Evolutionary conservation across 2,888 invertebrate genomes (phyloP).

Genomic region (Acanthosepion esculentum): DNA sequence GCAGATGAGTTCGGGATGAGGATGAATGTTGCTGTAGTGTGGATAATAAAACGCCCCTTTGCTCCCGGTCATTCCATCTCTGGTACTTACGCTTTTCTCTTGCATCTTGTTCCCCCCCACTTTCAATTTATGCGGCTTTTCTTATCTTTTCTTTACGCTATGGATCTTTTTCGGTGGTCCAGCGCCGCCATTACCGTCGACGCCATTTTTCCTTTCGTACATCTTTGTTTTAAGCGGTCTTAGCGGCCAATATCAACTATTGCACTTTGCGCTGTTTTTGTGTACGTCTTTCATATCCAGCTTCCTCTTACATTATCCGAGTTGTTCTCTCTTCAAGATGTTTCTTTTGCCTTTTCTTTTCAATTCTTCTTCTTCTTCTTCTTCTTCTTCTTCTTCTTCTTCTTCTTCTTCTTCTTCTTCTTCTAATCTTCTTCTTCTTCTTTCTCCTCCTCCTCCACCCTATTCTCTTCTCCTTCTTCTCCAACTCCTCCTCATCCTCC

Average conservation of each 20-base stretch:
- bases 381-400: no score
- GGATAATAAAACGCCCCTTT: not conserved
- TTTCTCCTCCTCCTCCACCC: no score
- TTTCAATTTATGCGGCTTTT: not conserved
- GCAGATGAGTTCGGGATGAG: not conserved
- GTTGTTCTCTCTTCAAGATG: no score
- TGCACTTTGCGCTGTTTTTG: not conserved
- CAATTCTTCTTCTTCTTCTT: no score
- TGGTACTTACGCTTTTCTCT: not conserved
- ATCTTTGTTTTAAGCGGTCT: not conserved
- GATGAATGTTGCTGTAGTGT: not conserved
- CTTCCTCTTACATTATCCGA: no score
- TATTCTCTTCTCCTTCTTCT: no score
- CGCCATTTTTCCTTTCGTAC: not conserved
- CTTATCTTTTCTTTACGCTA: not conserved
- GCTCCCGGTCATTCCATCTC: not conserved
- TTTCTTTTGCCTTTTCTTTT: no score
- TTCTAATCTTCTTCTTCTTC: no score
- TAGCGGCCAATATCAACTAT: not conserved
- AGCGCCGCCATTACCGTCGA: not conserved
- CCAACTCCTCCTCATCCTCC: no score
- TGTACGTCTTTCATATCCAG: not conserved
- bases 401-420: no score
- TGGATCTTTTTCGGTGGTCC: not conserved
- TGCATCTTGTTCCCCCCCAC: not conserved